These are phyloP conservation scores for Drosophila subpulchrella DNA, from an alignment of 1,140 invertebrate genomes.

Conservation along the genomic window DNA sequence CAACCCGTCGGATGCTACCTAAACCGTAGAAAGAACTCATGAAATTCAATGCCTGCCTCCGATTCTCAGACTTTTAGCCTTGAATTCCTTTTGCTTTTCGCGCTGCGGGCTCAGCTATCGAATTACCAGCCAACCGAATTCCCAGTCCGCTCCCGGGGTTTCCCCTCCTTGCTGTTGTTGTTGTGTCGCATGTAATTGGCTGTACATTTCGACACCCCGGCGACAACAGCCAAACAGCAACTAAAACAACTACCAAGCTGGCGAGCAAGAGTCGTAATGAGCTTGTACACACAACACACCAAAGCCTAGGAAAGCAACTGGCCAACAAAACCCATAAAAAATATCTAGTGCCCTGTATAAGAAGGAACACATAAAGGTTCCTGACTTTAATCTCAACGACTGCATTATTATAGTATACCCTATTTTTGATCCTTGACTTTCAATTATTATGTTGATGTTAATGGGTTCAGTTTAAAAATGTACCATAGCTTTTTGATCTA, in stretches of 20 bases:
- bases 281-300: slow-evolving; percentile 69
- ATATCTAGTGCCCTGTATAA: background rate
- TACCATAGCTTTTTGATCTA: too few relatives aligned
- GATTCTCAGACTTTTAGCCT: slow-evolving; percentile 65
- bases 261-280: slow-evolving; percentile 67
- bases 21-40: slow-evolving; percentile 57
- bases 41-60: slow-evolving; percentile 73
- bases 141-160: slow-evolving; percentile 7
- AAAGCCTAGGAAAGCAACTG: slow-evolving; percentile 5
- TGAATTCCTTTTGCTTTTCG: slow-evolving; percentile 66
- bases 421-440: too few relatives aligned
- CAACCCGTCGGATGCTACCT: slow-evolving; percentile 56
- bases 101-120: slow-evolving; percentile 60
- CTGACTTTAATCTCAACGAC: too few relatives aligned
- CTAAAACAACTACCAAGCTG: slow-evolving; percentile 37
- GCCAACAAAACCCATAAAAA: background rate
- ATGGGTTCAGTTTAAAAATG: too few relatives aligned
- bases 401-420: too few relatives aligned
- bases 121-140: slow-evolving; percentile 47
- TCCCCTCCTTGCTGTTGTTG: background rate
- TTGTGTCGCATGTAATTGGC: slow-evolving; percentile 76
- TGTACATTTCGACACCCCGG: slow-evolving; percentile 80
- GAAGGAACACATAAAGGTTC: background rate
- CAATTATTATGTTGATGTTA: too few relatives aligned
- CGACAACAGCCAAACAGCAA: slow-evolving; percentile 64